phyloP scores from a whole-genome alignment of 2,113 vertebrate genomes.

The Lathamus discolor region DNA sequence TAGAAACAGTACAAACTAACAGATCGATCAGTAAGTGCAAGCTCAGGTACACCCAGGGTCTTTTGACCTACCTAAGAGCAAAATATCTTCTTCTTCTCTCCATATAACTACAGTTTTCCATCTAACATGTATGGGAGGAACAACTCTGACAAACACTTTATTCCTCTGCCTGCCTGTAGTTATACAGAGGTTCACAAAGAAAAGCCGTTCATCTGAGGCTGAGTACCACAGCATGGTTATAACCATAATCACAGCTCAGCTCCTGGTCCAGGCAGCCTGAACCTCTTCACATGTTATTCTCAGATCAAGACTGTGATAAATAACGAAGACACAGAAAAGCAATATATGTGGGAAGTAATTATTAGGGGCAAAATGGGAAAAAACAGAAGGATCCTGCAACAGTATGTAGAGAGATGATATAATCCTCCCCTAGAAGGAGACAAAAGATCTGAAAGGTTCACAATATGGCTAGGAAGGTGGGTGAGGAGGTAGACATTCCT shows the following conservation, averaged over 20 bases:
- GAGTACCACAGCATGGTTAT: background rate
- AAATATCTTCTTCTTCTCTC: background rate
- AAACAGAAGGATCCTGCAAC: background rate
- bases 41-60: too few species aligned
- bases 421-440: background rate
- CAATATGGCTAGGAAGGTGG: background rate
- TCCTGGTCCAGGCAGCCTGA: background rate
- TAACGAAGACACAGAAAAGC: background rate
- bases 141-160: background rate
- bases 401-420: rapidly evolving
- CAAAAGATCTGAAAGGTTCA: background rate
- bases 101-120: background rate
- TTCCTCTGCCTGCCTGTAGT: background rate
- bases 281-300: background rate
- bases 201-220: background rate
- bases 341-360: background rate
- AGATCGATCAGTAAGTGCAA: background rate
- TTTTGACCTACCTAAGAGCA: background rate
- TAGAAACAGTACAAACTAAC: background rate
- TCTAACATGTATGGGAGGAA: background rate
- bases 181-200: background rate
- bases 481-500: background rate
- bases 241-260: background rate
- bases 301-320: background rate
- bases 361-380: background rate